Base-by-base conservation (phyloP, 2,797 vertebrate genomes). In the Discoglossus pictus region DNA sequence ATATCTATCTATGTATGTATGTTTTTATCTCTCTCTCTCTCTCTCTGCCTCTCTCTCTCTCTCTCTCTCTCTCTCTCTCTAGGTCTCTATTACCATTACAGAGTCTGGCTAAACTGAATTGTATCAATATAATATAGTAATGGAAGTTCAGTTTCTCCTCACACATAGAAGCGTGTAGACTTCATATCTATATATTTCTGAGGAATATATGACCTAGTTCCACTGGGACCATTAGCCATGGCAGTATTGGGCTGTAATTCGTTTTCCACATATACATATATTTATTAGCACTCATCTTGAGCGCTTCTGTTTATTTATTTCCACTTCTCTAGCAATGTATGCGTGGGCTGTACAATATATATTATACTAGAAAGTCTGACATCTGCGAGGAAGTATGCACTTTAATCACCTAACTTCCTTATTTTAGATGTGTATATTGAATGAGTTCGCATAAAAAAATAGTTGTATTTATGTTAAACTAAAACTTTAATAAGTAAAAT, bases 281-380 rank as follows among this genome's bases (percentile, higher is more conserved):
- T 64, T 64, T 64, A 54, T 64, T 64, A 64, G 34, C 23, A 31
- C 6, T 18, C 24, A 34, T 64, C 50, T 13, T 2, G n/a, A 39
- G 35, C 11, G 3, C 35, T 21, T 21, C n/a, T 50, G 46, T 50
- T 35, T 39, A 55, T 23, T 43, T 54, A 27, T 18, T 64, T 18
- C n/a, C 13, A 21, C 58, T 61, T 16, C 35, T 8, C 13, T 7
- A 40, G 35, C 24, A 54, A 35, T 58, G 8, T 60, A 46, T 60
- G n/a, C n/a, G 39, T 24, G 6, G 56, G 12, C 25, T 44, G 25
- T 44, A 31, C 56, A 46, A 18, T 27, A 35, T 17, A n/a, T 47
- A 13, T 36, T 47, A 11, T 34, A 27, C 35, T 43, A 61, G 27
- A 17, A n/a, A 61, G 27, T 24, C 12, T 61, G 40, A 34, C 25